A percentile compares a stretch with the other conserved stretches of the same genome.
phyloP scores from a whole-genome alignment of 2,888 invertebrate genomes.

The Zonitis immaculata region DNA sequence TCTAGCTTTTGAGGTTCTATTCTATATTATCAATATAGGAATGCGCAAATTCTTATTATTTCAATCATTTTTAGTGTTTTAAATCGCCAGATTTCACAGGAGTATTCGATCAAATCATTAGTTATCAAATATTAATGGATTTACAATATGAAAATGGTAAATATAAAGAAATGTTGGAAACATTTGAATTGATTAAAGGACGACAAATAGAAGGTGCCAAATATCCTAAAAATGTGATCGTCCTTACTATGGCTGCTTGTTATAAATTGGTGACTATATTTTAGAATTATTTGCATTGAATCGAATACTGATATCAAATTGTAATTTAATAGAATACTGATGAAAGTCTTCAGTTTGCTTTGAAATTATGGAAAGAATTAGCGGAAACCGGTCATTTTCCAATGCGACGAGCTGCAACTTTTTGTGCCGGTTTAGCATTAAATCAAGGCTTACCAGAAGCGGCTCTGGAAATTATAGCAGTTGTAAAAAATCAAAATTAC shows the following conservation, averaged over 20 bases:
- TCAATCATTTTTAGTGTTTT: slow-evolving; percentile 58
- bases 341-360: slow-evolving; percentile 60
- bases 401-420: slow-evolving; percentile 59
- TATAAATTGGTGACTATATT: slow-evolving; percentile 65
- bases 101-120: slow-evolving; percentile 69
- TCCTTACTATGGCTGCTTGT: slow-evolving; percentile 65
- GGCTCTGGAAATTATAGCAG: slow-evolving; percentile 62
- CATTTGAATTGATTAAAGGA: slow-evolving; percentile 58
- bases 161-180: slow-evolving; percentile 62
- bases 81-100: slow-evolving; percentile 56
- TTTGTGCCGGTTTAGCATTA: slow-evolving; percentile 63
- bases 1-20: slow-evolving; percentile 58
- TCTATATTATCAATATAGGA: not conserved
- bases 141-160: slow-evolving; percentile 63
- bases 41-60: not conserved
- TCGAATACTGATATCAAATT: not conserved
- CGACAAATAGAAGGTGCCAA: slow-evolving; percentile 60
- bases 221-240: slow-evolving; percentile 64
- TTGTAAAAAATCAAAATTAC: slow-evolving; percentile 55
- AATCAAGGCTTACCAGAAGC: slow-evolving; percentile 63
- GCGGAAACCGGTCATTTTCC: slow-evolving; percentile 54
- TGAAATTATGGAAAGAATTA: slow-evolving; percentile 59
- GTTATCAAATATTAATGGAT: slow-evolving; percentile 66
- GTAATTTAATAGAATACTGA: slow-evolving; percentile 54
- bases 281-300: slow-evolving; percentile 3